Conservation (phyloP, 2,113 vertebrate genomes). For the Apodemus sylvaticus region DNA sequence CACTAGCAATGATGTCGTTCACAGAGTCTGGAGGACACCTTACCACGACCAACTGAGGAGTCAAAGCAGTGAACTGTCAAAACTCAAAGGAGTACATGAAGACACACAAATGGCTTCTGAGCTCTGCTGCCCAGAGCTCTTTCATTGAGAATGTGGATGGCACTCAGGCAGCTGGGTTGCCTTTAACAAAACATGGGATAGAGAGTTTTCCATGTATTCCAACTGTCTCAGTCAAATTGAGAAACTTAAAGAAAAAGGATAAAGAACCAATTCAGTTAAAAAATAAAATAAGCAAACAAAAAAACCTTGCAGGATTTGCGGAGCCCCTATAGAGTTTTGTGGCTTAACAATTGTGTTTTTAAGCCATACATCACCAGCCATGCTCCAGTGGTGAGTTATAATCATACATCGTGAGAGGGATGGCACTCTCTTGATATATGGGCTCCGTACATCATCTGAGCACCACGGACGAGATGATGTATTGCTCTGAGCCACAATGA, state of each 20-base stretch:
- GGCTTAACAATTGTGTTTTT: conserved; percentile 80
- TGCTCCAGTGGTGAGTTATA: conserved; percentile 81
- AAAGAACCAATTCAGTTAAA: not conserved
- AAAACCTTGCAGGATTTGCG: not conserved
- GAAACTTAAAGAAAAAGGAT: not conserved
- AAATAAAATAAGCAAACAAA: not conserved
- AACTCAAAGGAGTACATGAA: not conserved
- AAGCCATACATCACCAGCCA: conserved; percentile 82
- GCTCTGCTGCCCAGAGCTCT: not conserved
- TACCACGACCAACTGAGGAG: not conserved
- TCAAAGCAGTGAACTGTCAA: not conserved
- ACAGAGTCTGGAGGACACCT: not conserved
- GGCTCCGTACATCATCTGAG: conserved; percentile 82
- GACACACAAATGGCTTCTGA: not conserved
- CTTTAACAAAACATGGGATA: not conserved
- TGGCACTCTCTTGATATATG: conserved; percentile 80
- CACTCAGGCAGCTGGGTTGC: not conserved
- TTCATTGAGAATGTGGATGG: not conserved
- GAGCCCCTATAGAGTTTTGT: conserved; percentile 57
- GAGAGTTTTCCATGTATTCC: not conserved
- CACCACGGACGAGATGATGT: conserved; percentile 78
- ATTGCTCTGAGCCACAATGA: conserved; percentile 81
- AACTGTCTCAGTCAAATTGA: not conserved
- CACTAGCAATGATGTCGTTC: not conserved
- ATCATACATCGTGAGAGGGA: conserved; percentile 83